Conservation (phyloP, 2,113 vertebrate genomes). For the Myodes glareolus region DNA sequence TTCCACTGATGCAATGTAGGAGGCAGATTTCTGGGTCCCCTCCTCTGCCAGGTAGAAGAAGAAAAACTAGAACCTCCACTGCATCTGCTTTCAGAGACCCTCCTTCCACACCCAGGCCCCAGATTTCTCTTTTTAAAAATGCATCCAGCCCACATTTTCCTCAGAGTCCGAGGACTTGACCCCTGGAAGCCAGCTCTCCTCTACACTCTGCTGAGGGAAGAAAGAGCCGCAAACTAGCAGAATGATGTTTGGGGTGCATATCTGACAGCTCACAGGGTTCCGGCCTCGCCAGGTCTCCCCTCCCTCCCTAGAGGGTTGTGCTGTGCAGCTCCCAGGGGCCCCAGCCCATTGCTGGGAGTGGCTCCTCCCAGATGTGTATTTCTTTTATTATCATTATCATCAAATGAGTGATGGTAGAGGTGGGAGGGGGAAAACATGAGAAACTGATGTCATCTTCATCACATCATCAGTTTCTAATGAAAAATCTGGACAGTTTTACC, state of each 20-base stretch:
- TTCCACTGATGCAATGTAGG: not conserved
- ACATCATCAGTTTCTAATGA: slow-evolving; percentile 43
- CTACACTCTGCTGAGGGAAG: not conserved
- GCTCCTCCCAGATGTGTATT: slow-evolving; percentile 6
- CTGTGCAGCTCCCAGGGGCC: not conserved
- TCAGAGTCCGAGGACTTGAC: not conserved
- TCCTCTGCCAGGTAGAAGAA: not conserved
- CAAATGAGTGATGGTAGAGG: not conserved
- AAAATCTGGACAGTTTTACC: not conserved
- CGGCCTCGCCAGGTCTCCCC: not conserved
- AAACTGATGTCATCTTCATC: not conserved
- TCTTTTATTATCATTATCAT: not conserved
- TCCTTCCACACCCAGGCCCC: not conserved
- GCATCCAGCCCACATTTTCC: not conserved
- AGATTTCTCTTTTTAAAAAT: slow-evolving; percentile 44
- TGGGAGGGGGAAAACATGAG: not conserved
- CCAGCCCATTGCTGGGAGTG: not conserved
- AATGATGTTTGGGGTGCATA: not conserved
- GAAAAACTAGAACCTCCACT: not conserved
- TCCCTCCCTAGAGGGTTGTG: not conserved
- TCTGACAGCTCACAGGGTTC: accelerated
- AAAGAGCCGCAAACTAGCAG: not conserved
- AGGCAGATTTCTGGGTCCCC: not conserved
- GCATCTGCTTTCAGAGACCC: not conserved
- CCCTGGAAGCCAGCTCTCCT: not conserved